Base-by-base conservation (phyloP, 2,888 invertebrate genomes). In the Therioaphis trifolii region DNA sequence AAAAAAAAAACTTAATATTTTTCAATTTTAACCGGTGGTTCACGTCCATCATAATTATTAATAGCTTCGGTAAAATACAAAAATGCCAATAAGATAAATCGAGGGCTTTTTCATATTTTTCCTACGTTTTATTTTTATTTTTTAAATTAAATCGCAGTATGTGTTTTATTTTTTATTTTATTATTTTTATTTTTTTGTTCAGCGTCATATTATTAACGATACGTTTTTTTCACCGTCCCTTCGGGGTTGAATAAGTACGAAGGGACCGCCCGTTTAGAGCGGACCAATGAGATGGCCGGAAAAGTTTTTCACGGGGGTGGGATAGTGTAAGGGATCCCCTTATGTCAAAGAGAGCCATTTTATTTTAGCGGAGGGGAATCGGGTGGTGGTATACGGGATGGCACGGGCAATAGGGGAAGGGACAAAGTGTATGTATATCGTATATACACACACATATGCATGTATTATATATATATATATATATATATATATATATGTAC, bases 271-370 rank as follows among this genome's bases (percentile, higher is more conserved):
- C 80, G 80, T 82, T 82, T 35, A 43, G 24, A 46, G 35, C 72
- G 80, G 72, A 82, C 80, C 80, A 82, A 82, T 82, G 80, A 82
- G 80, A 72, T 72, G 49, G 35, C 72, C 4, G 72, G 80, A 82
- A 82, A 82, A 82, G 72, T 72, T 72, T 72, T 82, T 71, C 80
- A 61, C 61, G 46, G 49, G 80, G 80, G 72, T 49, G 80, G 80
- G 55, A 72, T n/a, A n/a, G 46, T 46, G 72, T 35, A 49, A 80
- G 61, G 80, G 80, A 80, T 80, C 29, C 80, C 80, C 80, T 80
- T 80, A 80, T 72, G 80, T 80, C 80, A 61, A 80, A 80, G 80
- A 80, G 80, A 80, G 80, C 80, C 80, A 80, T 80, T 80, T 80
- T 80, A 80, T 80, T 80, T 80, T 80, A 29, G 15, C 72, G 27